Base-by-base conservation (phyloP, 2,888 invertebrate genomes). In the Apodemia mormo region DNA sequence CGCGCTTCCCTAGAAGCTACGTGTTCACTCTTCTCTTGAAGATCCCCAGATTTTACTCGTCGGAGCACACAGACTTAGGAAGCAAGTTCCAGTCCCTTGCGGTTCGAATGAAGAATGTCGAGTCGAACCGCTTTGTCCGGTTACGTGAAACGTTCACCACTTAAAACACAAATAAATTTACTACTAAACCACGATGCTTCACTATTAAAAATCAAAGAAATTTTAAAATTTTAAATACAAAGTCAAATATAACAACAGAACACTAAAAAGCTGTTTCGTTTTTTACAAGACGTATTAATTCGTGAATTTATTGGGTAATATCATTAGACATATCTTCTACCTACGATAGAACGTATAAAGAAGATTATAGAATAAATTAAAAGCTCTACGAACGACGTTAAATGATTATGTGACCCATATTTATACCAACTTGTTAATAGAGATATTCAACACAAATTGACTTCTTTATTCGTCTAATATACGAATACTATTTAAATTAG, bases 391-490 rank as follows among this genome's bases (percentile, higher is more conserved):
- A 61, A 61, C 64, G 37, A 64, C 2, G 37, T 37, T 64, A 64
- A 64, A 64, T 64, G 64, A 37, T 37, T 30, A 22, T 54, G 22
- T 66, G 56, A 65, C 72, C 72, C 73, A 70, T 71, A 72, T 73
- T 67, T 73, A 66, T 67, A 29, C 68, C 66, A 40, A 40, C 58
- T 69, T 66, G 65, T 70, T 70, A 70, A 70, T 71, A 65, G 65
- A 68, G 66, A 65, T 56, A 45, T 71, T 66, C 22, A 22, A 71
- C 68, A 69, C 37, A 70, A 68, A 71, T 61, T 68, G 22, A 29
- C 37, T 49, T 33, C 14, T 65, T 45, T 54, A 52, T 52, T 2
- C 52, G 52, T n/a, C 52, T 52, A n/a, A 65, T 65, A 58, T 43
- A 43, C 9, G 33, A 37, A n/a, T 64, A 52, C 52, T 52, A 64